phyloP scores from a whole-genome alignment of 2,888 invertebrate genomes.

The Nezara viridula region DNA sequence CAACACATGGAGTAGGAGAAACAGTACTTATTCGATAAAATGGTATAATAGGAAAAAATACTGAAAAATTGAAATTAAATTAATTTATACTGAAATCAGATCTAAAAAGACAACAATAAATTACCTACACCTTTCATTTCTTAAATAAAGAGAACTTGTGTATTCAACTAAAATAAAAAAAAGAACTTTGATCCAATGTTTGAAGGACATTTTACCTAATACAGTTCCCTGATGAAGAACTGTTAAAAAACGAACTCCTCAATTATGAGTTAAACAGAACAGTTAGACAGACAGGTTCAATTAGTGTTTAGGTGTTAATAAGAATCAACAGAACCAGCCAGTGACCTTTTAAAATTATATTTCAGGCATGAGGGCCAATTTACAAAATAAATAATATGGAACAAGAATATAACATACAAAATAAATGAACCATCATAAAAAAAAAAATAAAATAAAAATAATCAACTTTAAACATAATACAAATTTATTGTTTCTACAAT shows the following conservation, averaged over 20 bases:
- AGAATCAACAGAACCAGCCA: not conserved
- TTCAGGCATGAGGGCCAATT: not conserved
- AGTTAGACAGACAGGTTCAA: not conserved
- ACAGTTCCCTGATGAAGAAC: constrained; percentile 9
- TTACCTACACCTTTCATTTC: constrained; percentile 25
- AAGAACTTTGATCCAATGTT: not conserved
- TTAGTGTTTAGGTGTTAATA: not conserved
- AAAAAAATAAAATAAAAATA: too few relatives aligned
- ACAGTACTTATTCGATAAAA: not conserved
- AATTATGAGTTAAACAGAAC: not conserved
- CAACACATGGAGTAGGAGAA: constrained; percentile 6
- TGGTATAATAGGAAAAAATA: constrained; percentile 37
- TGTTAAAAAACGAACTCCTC: not conserved
- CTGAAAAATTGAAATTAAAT: not conserved
- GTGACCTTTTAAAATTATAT: not conserved
- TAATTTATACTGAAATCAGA: not conserved
- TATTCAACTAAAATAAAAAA: not conserved
- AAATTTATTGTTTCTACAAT: too few relatives aligned
- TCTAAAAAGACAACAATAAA: not conserved
- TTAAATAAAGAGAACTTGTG: not conserved
- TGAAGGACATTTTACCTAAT: not conserved
- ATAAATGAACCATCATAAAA: too few relatives aligned
- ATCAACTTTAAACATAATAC: too few relatives aligned
- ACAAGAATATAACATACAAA: too few relatives aligned
- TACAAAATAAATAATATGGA: too few relatives aligned